Base-by-base conservation (phyloP, 2,797 vertebrate species). In the Muraenolepis orangiensis region DNA sequence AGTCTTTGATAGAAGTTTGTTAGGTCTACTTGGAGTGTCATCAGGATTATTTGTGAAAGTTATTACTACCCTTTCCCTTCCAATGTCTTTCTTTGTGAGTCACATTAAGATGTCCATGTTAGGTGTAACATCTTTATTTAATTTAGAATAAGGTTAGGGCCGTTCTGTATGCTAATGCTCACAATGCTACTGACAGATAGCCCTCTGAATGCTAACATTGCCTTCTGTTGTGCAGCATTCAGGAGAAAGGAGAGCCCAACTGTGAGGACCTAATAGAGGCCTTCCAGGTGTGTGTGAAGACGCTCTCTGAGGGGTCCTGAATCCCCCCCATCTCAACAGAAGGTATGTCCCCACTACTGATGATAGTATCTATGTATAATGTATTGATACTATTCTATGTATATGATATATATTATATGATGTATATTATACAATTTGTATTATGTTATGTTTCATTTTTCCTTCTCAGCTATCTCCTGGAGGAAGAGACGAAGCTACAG, bases 211-310 rank as follows among this genome's bases (percentile, higher is more conserved):
- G 46, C 46, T 57, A 57, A 57, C 4, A 6, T 57, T 57, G 18
- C 46, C 46, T n/a, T 20, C n/a, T n/a, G 18, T 87, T 71, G 81
- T 93, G 93, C 85, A 81, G 93, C 79, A 90, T 81, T 84, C 81
- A 87, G 73, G 83, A 87, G 73, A 92, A 91, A 71, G 85, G 87
- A 51, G 81, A 30, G 1, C 87, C 90, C 57, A 71, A 10, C 75
- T 94, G 93, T 77, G 90, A 86, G 85, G 89, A 93, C 77, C 86
- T 94, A 38, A 85, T 94, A 10, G 90, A 93, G 74, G 91, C 93
- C 34, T 93, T 93, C 71, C 87, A 93, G 80, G 86, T 83, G 66
- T 94, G 93, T 75, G 64, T 92, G 78, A 94, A 89, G 74, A 92
- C 90, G 6, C 84, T 91, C 6, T 90, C 91, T 12, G 87, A 91